Conservation (phyloP, 2,113 vertebrate species). For the Hippocampus abdominalis region DNA sequence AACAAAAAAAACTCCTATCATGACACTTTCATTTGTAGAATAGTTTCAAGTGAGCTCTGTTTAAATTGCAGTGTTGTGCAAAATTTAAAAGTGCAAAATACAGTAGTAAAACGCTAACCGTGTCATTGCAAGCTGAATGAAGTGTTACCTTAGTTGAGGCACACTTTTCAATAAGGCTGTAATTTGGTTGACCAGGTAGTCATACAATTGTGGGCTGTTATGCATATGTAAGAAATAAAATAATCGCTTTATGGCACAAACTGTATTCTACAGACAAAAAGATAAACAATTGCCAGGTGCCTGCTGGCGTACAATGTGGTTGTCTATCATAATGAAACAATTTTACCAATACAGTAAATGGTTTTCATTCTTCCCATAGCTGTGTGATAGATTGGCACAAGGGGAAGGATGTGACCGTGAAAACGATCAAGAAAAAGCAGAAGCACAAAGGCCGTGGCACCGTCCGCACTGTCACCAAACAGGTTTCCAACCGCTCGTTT, state of each 20-base stretch:
- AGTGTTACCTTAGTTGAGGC: neutral
- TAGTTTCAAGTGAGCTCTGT: too few species aligned
- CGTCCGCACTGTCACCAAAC: slow-evolving; percentile 90
- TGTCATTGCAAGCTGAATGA: too few species aligned
- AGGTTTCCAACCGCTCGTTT: slow-evolving; percentile 94
- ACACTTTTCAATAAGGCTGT: neutral
- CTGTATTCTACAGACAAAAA: neutral
- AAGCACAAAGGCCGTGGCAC: slow-evolving; percentile 98
- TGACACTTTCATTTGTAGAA: too few species aligned
- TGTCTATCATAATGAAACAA: neutral
- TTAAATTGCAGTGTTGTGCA: too few species aligned
- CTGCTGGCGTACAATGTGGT: neutral
- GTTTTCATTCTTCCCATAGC: slow-evolving; percentile 55
- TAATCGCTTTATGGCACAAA: neutral
- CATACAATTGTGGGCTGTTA: too few species aligned
- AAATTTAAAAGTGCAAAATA: too few species aligned
- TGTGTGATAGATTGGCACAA: slow-evolving; percentile 97
- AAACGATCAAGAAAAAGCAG: slow-evolving; percentile 97
- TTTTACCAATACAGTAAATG: neutral
- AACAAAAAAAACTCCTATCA: too few species aligned
- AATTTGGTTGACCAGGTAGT: too few species aligned
- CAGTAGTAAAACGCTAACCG: too few species aligned
- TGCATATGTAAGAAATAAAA: neutral
- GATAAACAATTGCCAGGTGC: neutral
- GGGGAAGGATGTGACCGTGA: slow-evolving; percentile 95